phyloP scores from a whole-genome alignment of 2,113 vertebrate species.

The Choloepus hoffmanni region DNA sequence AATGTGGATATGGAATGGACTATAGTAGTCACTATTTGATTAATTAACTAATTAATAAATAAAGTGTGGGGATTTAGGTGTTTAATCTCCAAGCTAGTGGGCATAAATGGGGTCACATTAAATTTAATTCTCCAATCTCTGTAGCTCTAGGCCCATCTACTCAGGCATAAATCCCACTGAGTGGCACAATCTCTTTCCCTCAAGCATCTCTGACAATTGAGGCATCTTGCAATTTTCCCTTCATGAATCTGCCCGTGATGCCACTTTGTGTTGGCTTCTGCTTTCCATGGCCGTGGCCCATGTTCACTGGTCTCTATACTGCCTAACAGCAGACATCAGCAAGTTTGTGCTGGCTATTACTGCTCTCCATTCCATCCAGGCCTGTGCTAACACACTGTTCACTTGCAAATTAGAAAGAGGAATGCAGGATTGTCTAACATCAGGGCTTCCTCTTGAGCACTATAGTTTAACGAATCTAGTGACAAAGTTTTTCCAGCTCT shows the following conservation, averaged over 20 bases:
- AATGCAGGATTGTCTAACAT: not conserved
- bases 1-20: not conserved
- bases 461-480: not conserved
- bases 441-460: not conserved
- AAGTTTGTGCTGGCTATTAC: not conserved
- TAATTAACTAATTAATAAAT: not conserved
- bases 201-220: not conserved
- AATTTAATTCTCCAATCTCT: not conserved
- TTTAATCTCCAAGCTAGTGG: not conserved
- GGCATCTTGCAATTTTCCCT: not conserved
- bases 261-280: not conserved
- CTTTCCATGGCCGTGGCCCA: not conserved
- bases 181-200: not conserved
- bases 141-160: not conserved
- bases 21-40: not conserved
- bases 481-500: not conserved
- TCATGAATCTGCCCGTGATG: not conserved
- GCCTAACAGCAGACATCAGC: not conserved
- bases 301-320: not conserved
- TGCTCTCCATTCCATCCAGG: not conserved
- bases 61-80: not conserved
- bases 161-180: not conserved
- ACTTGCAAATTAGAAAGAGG: not conserved
- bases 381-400: not conserved
- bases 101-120: constrained; percentile 6